Evolutionary conservation across 1,140 invertebrate species (phyloP).

Genomic region (Nebria ingens): DNA sequence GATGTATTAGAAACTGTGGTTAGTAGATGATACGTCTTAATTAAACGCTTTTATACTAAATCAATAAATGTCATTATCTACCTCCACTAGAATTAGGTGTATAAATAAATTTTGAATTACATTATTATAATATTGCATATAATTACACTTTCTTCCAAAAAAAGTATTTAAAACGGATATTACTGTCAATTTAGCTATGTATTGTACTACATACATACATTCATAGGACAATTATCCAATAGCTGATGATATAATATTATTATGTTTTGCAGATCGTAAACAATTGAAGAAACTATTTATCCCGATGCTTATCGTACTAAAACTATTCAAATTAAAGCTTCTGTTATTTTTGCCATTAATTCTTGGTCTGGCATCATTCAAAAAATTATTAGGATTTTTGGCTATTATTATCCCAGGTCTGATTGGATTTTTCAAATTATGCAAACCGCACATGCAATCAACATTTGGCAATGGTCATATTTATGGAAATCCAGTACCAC

Average conservation of each 20-base stretch:
- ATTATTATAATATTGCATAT: too few species aligned
- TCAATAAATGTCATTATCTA: too few species aligned
- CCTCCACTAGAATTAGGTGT: too few species aligned
- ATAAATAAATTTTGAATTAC: too few species aligned
- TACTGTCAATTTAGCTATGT: too few species aligned
- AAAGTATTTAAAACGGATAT: too few species aligned
- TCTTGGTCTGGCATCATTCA: slow-evolving; percentile 68
- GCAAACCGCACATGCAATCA: slow-evolving; percentile 46
- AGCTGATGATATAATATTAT: neutral
- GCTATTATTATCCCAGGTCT: slow-evolving; percentile 62
- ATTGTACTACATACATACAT: too few species aligned
- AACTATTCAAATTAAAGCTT: slow-evolving; percentile 74
- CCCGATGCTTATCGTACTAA: slow-evolving; percentile 65
- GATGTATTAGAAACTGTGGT: too few species aligned
- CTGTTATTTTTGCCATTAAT: slow-evolving; percentile 70
- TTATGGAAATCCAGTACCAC: slow-evolving; percentile 44
- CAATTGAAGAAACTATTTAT: slow-evolving; percentile 72
- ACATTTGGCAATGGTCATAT: slow-evolving; percentile 33
- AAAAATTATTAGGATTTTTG: slow-evolving; percentile 68
- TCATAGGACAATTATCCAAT: too few species aligned
- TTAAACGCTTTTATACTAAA: too few species aligned
- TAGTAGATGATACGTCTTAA: too few species aligned
- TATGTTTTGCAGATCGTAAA: slow-evolving; percentile 51
- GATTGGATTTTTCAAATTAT: slow-evolving; percentile 72
- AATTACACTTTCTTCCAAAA: too few species aligned